phyloP scores from a whole-genome alignment of 2,888 invertebrate genomes.

The Drosophila prolongata region DNA sequence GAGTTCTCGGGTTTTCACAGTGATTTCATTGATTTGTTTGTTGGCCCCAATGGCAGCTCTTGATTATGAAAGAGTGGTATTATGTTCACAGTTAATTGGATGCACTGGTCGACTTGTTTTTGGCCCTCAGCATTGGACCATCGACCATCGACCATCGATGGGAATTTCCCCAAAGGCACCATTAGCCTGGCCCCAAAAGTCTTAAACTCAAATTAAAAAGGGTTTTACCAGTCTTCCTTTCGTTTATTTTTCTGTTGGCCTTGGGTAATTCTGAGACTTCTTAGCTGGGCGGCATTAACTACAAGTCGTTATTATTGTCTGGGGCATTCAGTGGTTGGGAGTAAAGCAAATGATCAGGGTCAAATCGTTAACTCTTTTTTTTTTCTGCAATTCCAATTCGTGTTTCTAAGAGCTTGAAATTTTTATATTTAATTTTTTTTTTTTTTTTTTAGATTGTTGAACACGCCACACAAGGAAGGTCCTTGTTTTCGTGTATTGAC shows the following conservation, averaged over 20 bases:
- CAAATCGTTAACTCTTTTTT: background rate
- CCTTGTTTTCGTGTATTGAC: no score
- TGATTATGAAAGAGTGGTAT: constrained; percentile 30
- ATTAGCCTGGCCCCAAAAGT: constrained; percentile 51
- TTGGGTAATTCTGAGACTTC: constrained; percentile 38
- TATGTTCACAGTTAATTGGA: constrained; percentile 63
- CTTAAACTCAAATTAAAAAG: constrained; percentile 45
- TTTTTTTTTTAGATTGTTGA: no score
- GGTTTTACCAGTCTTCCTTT: constrained; percentile 15
- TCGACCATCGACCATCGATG: constrained; percentile 20
- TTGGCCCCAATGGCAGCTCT: constrained; percentile 3
- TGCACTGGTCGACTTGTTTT: constrained; percentile 55
- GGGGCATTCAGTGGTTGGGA: constrained; percentile 53
- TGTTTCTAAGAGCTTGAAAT: no score
- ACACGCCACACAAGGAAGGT: no score
- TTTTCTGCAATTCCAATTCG: constrained; percentile 63
- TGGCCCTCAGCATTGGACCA: constrained; percentile 1
- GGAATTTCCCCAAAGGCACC: constrained; percentile 64
- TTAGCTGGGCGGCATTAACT: constrained; percentile 68
- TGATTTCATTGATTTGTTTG: constrained; percentile 34
- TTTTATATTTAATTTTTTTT: no score
- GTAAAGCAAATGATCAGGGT: constrained; percentile 7
- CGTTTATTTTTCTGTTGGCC: background rate
- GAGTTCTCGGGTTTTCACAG: constrained; percentile 16
- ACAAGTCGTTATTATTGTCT: constrained; percentile 75